Evolutionary conservation across 1,140 invertebrate species (phyloP).

Genomic region (Neotoxoptera formosana): DNA sequence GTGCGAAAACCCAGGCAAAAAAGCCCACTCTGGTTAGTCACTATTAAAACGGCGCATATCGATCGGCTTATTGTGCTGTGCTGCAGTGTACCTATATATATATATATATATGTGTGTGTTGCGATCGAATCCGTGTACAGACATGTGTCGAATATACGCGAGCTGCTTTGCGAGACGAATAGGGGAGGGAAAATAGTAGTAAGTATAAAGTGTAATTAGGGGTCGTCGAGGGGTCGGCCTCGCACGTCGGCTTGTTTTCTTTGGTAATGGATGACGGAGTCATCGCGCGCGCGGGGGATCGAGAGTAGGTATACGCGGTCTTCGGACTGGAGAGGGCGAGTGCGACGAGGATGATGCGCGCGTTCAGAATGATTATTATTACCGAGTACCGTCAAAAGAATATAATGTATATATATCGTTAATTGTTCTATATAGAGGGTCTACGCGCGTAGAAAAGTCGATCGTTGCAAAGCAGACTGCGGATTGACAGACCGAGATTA

Average conservation of each 20-base stretch:
- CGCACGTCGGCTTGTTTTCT: slow-evolving; percentile 37
- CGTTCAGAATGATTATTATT: neutral
- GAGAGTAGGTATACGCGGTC: too few species aligned
- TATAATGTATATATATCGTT: neutral
- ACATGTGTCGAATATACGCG: slow-evolving; percentile 41
- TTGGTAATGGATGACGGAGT: slow-evolving; percentile 41
- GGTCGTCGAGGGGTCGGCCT: neutral
- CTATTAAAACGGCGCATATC: neutral
- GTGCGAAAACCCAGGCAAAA: too few species aligned
- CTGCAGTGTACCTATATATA: too few species aligned
- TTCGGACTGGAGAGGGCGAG: neutral
- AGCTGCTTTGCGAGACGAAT: slow-evolving; percentile 27
- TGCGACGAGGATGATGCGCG: neutral
- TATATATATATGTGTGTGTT: too few species aligned
- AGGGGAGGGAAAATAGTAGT: neutral
- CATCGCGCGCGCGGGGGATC: neutral
- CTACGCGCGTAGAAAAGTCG: neutral
- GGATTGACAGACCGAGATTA: slow-evolving; percentile 32
- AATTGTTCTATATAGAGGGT: neutral
- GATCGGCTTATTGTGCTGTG: neutral
- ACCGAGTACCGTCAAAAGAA: neutral
- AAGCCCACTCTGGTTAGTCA: neutral
- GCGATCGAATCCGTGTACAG: neutral
- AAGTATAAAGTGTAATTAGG: slow-evolving; percentile 38
- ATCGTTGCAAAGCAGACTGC: slow-evolving; percentile 26